Base-by-base conservation (phyloP, 2,888 invertebrate genomes). In the Protodeltote pygarga region DNA sequence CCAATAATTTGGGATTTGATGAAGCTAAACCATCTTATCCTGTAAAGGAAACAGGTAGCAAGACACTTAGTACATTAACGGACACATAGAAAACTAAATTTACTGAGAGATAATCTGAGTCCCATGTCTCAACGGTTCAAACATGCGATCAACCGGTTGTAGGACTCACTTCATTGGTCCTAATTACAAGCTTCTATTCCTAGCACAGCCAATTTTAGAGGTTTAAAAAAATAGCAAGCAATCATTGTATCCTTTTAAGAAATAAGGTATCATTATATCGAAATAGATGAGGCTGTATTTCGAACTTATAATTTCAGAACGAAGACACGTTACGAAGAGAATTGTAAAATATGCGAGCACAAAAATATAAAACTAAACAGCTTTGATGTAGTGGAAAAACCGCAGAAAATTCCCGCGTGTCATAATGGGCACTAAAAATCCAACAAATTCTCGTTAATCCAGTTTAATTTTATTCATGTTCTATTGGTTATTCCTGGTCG, bases 81-180 rank as follows among this genome's bases (percentile, higher is more conserved):
- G 47, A 44, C 52, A 62, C 47, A 45, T 50, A 39, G 35, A 27
- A 37, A 40, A 46, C 42, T 61, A 47, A 57, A 62, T 62, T 62
- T 48, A 39, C 48, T 19, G 13, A 34, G 42, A 20, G 32, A 27
- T 52, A 65, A 52, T 48, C 57, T 47, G 47, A 32, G 45, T 34
- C 39, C 48, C 28, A 37, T 45, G 53, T 48, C 19, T 14, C 50
- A 62, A 58, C 53, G 42, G 44, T 44, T 11, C 14, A 25, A 55
- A 61, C 53, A 48, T 53, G 53, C 46, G 28, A 58, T 44, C 29
- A 49, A 62, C 62, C 51, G 59, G 63, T 65, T 65, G n/a, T 33
- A 41, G 40, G 17, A 47, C 32, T 59, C 28, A 40, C 35, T 48
- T 47, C 60, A 60, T 57, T 35, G 59, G 37, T 42, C 60, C 60